Conservation (phyloP, 2,888 invertebrate genomes). For the Chrysolina haemoptera region DNA sequence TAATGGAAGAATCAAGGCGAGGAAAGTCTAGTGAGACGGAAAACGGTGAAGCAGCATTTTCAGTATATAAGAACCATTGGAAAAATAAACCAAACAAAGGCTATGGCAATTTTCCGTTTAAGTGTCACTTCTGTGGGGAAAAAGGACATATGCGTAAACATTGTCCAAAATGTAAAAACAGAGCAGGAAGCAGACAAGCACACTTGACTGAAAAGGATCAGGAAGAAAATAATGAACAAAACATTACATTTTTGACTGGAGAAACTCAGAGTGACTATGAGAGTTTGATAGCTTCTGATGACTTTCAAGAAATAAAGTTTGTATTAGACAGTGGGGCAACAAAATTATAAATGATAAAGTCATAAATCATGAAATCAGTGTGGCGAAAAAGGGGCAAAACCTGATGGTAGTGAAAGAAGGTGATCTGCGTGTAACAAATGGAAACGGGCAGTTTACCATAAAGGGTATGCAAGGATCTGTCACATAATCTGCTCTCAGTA, state of each 20-base stretch:
- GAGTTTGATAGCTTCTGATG: neutral
- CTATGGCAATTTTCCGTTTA: constrained; percentile 31
- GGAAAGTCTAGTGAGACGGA: neutral
- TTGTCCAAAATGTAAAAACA: constrained; percentile 27
- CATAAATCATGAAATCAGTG: constrained; percentile 47
- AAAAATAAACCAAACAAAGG: constrained; percentile 22
- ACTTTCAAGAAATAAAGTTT: constrained; percentile 42
- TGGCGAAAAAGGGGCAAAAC: constrained; percentile 50
- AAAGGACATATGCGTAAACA: constrained; percentile 40
- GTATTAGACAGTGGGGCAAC: constrained; percentile 52
- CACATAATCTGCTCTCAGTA: constrained; percentile 29
- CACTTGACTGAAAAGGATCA: constrained; percentile 22
- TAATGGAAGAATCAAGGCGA: constrained; percentile 28
- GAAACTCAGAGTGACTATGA: constrained; percentile 13
- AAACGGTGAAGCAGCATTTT: constrained; percentile 2
- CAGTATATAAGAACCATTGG: constrained; percentile 14
- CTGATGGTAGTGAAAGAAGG: constrained; percentile 47
- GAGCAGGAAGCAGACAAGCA: constrained; percentile 19
- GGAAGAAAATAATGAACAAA: neutral
- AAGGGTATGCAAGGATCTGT: constrained; percentile 29
- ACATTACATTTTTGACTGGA: constrained; percentile 27
- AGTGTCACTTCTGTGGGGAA: constrained; percentile 43
- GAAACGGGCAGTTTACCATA: constrained; percentile 17
- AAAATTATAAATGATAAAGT: constrained; percentile 39
- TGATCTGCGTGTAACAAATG: constrained; percentile 43